Base-by-base conservation (phyloP, 2,888 invertebrate species). In the Norana najaformis region DNA sequence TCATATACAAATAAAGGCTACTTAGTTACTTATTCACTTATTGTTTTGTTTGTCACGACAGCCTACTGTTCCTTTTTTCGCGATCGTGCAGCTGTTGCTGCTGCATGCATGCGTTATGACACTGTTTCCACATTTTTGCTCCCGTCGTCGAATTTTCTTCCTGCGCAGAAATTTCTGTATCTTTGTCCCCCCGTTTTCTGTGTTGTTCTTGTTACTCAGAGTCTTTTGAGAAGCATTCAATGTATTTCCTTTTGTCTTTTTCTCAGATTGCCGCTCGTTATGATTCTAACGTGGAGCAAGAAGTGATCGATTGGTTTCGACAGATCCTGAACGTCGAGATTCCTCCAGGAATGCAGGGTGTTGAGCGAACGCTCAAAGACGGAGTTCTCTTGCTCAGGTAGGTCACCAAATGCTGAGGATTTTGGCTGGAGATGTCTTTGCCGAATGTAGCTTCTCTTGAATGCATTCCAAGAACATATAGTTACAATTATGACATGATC, bases 181-280 rank as follows among this genome's bases (percentile, higher is more conserved):
- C 47, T 47, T 23, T 47, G 47, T 47, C 4, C 23, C 47, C 23
- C 47, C 20, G 1, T 1, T 47, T 47, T 23, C 23, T 47, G 6
- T 47, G 5, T 11, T 23, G 2, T 47, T 47, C 47, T 23, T 23
- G 47, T 47, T 23, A 47, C 23, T 20, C 23, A 23, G 23, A 20
- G 5, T 16, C 11, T 69, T n/a, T n/a, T 69, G 4, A 69, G 41
- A 41, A 13, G 14, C 41, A 18, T 41, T 69, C 2, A n/a, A n/a
- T 69, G 69, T n/a, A n/a, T 8, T 69, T 69, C n/a, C 13, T n/a
- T 85, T 18, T 93, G 92, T 83, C n/a, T n/a, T n/a, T 85, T 18
- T 93, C 92, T 83, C 93, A 99, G 99, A 98, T 99, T 93, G 98
- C 98, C 95, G 97, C 98, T 95, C 99, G 99, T 96, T 99, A 99